These are phyloP conservation scores for Laterallus jamaicensis DNA, from an alignment of 2,113 vertebrate genomes.

Conservation along the genomic window DNA sequence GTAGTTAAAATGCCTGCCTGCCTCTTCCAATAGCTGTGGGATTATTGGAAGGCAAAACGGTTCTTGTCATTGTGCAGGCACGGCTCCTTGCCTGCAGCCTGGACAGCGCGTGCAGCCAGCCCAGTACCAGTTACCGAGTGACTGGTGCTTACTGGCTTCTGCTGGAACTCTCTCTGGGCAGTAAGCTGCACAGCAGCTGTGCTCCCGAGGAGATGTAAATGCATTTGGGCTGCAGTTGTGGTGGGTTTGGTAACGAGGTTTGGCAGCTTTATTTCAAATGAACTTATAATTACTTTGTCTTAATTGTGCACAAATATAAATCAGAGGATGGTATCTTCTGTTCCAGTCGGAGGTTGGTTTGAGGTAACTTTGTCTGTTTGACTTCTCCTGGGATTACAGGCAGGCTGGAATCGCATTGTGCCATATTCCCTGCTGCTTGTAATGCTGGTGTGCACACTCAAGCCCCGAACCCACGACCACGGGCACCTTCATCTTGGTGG, in stretches of 20 bases:
- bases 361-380: background rate
- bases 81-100: background rate
- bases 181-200: accelerated
- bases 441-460: background rate
- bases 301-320: background rate
- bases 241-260: background rate
- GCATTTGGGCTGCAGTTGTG: background rate
- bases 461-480: background rate
- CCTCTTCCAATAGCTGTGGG: background rate
- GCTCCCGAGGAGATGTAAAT: background rate
- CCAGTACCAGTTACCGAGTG: accelerated
- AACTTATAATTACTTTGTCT: background rate
- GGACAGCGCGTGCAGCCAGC: background rate
- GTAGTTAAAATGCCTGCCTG: background rate
- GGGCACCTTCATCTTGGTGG: background rate
- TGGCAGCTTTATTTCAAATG: background rate
- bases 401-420: background rate
- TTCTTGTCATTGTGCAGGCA: background rate
- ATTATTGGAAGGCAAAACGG: background rate
- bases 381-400: background rate
- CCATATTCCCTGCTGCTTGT: background rate
- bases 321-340: background rate
- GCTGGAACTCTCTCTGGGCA: background rate
- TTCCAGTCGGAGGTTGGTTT: background rate
- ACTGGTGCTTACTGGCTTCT: background rate